phyloP scores from a whole-genome alignment of 1,140 invertebrate genomes.

The Vanessa tameamea region DNA sequence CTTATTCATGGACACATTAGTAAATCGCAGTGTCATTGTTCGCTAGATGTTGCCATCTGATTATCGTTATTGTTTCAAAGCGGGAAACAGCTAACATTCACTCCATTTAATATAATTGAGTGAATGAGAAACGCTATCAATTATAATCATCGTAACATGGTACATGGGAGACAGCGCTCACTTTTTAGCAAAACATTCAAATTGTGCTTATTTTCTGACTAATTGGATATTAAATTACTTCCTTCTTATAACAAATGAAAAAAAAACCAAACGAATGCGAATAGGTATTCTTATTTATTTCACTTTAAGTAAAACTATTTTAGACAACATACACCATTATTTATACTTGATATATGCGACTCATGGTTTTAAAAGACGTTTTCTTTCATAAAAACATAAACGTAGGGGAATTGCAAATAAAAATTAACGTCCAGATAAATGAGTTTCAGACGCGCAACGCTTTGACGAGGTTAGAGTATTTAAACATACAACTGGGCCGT shows the following conservation, averaged over 20 bases:
- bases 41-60: slow-evolving; percentile 70
- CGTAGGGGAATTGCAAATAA: too few species aligned
- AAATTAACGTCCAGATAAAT: too few species aligned
- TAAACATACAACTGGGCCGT: neutral
- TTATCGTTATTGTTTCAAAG: slow-evolving; percentile 76
- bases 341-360: too few species aligned
- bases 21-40: slow-evolving; percentile 71
- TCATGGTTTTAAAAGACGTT: too few species aligned
- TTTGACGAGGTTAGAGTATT: neutral
- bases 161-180: slow-evolving; percentile 33
- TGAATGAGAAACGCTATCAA: slow-evolving; percentile 74
- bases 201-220: slow-evolving; percentile 36
- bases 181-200: slow-evolving; percentile 39
- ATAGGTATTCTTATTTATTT: neutral
- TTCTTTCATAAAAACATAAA: too few species aligned
- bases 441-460: too few species aligned
- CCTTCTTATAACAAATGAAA: slow-evolving; percentile 2
- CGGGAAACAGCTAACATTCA: slow-evolving; percentile 74
- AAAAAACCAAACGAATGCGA: neutral
- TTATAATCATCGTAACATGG: slow-evolving; percentile 65
- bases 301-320: too few species aligned
- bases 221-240: slow-evolving; percentile 33
- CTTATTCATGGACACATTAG: slow-evolving; percentile 47
- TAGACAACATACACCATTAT: too few species aligned
- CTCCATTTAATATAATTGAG: slow-evolving; percentile 78